Conservation (phyloP, 2,888 invertebrate genomes). For the Platycheirus rosarum region DNA sequence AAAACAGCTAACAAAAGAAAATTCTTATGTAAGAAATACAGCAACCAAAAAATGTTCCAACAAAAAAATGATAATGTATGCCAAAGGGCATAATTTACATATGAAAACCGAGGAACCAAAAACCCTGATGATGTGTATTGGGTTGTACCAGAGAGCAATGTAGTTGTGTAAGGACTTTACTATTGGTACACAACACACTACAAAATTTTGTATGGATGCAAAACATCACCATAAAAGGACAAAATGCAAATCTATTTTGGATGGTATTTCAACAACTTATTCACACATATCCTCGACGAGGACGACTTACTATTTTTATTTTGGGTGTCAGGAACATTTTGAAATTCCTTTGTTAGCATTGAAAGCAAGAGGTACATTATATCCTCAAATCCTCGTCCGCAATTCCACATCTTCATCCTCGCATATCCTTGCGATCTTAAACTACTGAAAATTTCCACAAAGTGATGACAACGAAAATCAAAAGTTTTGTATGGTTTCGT, state of each 20-base stretch:
- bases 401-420: too few species aligned
- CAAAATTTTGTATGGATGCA: constrained; percentile 31
- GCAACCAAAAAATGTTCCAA: constrained; percentile 16
- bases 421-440: not conserved
- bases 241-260: constrained; percentile 66
- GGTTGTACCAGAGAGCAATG: constrained; percentile 24
- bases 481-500: constrained; percentile 22
- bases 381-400: not conserved
- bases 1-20: constrained; percentile 15
- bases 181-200: not conserved
- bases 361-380: constrained; percentile 26
- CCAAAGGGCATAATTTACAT: constrained; percentile 68
- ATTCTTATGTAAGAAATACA: constrained; percentile 21
- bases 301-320: constrained; percentile 44
- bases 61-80: constrained; percentile 60
- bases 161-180: constrained; percentile 18
- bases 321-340: constrained; percentile 64
- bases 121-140: constrained; percentile 29
- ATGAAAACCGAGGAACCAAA: constrained; percentile 54
- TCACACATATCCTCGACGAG: constrained; percentile 64
- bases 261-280: constrained; percentile 67
- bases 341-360: constrained; percentile 61
- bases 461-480: constrained; percentile 35
- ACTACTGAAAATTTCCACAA: constrained; percentile 48
- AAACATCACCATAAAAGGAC: constrained; percentile 62